Evolutionary conservation across 2,113 vertebrate species (phyloP).

Genomic region (Corapipo altera): DNA sequence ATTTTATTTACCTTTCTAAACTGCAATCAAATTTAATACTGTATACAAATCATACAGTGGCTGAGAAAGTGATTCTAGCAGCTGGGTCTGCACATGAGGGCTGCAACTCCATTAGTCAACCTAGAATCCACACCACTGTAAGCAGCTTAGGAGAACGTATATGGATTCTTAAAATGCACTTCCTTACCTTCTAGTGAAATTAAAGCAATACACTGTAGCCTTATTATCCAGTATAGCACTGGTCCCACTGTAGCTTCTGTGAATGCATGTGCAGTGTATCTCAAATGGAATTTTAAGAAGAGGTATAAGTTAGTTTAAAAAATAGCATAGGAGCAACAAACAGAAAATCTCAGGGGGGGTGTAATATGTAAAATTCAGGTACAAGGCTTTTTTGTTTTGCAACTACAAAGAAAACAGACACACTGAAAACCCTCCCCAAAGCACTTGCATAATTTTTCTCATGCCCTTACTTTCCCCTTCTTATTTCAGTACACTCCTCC

Average conservation of each 20-base stretch:
- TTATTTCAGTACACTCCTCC: background rate
- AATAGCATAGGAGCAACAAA: background rate
- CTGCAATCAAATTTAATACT: background rate
- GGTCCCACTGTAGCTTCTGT: background rate
- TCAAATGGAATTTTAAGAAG: background rate
- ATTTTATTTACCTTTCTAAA: background rate
- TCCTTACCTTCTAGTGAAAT: background rate
- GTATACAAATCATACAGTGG: background rate
- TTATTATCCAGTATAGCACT: background rate
- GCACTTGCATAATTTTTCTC: constrained; percentile 31
- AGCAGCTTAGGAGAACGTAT: background rate
- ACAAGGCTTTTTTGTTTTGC: background rate
- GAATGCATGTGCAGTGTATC: background rate
- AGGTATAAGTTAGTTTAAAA: background rate
- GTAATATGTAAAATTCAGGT: background rate
- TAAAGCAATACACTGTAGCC: background rate
- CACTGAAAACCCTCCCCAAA: background rate
- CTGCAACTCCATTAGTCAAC: background rate
- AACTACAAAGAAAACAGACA: background rate
- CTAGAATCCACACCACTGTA: background rate
- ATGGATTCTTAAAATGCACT: background rate
- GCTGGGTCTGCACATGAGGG: background rate
- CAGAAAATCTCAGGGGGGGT: background rate
- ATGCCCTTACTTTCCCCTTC: constrained; percentile 28
- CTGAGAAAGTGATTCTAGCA: background rate